Evolutionary conservation across 2,888 invertebrate species (phyloP), one percentile per base, ranked within the genome.

Genomic region (Malthinus seriepunctatus): DNA sequence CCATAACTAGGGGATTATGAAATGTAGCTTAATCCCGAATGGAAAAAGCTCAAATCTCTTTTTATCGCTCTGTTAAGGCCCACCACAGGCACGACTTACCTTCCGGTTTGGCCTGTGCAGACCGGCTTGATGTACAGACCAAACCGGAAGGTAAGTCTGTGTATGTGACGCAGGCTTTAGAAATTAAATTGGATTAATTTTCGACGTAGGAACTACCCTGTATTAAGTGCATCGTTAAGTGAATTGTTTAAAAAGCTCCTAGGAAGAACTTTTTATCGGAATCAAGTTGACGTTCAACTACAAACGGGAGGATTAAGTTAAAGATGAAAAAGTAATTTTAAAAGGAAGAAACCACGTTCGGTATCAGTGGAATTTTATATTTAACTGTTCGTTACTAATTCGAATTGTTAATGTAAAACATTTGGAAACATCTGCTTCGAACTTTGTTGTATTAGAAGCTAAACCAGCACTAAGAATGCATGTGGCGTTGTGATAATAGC

Each of bases 401-500:
- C 51, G 44, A 48, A 55, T 51, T 60, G 51, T 51, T 60, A 51
- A 60, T 54, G 34, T 51, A 47, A 60, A 59, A 33, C 45, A 49
- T 54, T 51, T 51, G n/a, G 33, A 5, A 48, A 32, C 57, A 51
- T 51, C 51, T 51, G 51, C 23, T 23, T 51, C 23, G 32, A 46
- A 47, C 23, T 47, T 32, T 48, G 51, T 35, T 35, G 32, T 32
- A 15, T 7, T 34, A 47, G 42, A 48, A 39, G 33, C 51, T 56
- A 61, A 60, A 49, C 52, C 50, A 62, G 63, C 54, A 51, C 60
- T 60, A 60, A 52, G 52, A 62, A 63, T 64, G 63, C 61, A 60
- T 62, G 60, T 15, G 10, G 37, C 31, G 56, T 34, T 37, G 12
- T 34, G 35, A 35, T 44, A 49, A 55, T 50, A 14, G 49, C 39